Conservation (phyloP, 2,113 vertebrate species). For the Oxyruncus cristatus region DNA sequence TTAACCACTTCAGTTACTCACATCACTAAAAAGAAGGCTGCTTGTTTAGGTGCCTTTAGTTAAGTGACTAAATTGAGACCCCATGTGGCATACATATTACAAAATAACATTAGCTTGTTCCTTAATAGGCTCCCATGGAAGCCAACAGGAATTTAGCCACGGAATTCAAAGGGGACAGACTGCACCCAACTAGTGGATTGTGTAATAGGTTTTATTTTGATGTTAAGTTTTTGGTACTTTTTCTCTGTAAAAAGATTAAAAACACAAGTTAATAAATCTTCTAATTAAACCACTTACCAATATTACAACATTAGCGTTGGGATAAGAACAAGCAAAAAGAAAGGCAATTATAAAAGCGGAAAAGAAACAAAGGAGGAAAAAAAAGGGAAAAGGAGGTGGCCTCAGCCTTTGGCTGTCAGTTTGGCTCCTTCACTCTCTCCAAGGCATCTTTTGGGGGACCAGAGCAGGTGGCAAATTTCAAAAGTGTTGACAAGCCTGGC, state of each 20-base stretch:
- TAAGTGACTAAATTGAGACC: conserved; percentile 31
- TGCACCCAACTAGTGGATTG: conserved; percentile 26
- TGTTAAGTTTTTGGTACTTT: neutral
- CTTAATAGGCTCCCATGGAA: conserved; percentile 11
- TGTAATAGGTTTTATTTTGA: conserved; percentile 55
- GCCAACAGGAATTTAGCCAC: conserved; percentile 9
- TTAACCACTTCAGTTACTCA: neutral
- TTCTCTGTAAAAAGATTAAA: conserved; percentile 31
- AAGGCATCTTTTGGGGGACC: neutral
- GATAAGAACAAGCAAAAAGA: conserved; percentile 15
- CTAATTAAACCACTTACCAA: conserved; percentile 47
- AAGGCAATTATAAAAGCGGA: conserved; percentile 24
- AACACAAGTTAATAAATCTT: conserved; percentile 48
- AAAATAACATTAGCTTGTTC: conserved; percentile 2
- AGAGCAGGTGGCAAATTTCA: conserved; percentile 1
- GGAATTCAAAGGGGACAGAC: conserved; percentile 3
- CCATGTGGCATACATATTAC: neutral
- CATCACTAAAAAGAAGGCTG: neutral
- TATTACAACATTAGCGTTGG: conserved; percentile 39
- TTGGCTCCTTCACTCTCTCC: conserved; percentile 1
- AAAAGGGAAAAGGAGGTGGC: conserved; percentile 1
- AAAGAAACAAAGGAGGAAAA: conserved; percentile 41
- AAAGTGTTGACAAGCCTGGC: conserved; percentile 43
- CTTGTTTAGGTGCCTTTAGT: conserved; percentile 18
- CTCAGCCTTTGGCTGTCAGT: conserved; percentile 12